Base-by-base conservation (phyloP, 2,797 vertebrate species). In the Poeciliopsis gracilis region DNA sequence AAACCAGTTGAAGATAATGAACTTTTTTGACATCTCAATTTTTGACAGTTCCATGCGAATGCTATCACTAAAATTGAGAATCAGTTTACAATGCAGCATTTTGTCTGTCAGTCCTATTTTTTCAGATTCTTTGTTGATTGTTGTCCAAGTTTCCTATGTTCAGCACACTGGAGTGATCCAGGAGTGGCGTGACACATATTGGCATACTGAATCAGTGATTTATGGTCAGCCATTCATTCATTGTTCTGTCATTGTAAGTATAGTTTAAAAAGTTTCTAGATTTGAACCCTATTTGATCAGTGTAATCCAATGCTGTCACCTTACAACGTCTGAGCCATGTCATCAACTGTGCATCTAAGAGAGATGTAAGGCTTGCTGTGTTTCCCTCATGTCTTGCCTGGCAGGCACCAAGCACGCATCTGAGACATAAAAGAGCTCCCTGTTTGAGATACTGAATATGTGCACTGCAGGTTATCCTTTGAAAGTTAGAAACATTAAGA, bases 381-480 rank as follows among this genome's bases (percentile, higher is more conserved):
- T 59, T 72, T 80, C 89, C 80, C 69, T 82, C 66, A 82, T 86
- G 82, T 90, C 82, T 76, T 55, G 86, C 86, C 90, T 92, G 87
- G 86, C 86, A 91, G 91, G 81, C 83, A 83, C 79, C 73, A 73
- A 82, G 87, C 83, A 55, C 78, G 77, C 80, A 84, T 85, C 85
- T 84, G 80, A 92, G 86, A 86, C 85, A 87, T 82, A 74, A 92
- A 89, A 88, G 87, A 84, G 75, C 81, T 75, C 73, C 78, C 80
- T 33, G 78, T 87, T 82, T 83, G 86, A 93, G 84, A 81, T 28
- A 67, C 75, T 86, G 81, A 88, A 90, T 82, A 82, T 82, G 80
- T 84, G 87, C 90, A 85, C 83, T 82, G 77, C 57, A 72, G 78
- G 86, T 82, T 87, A 88, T 85, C 81, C 88, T 84, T 84, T 85